Evolutionary conservation across 1,140 invertebrate genomes (phyloP), one percentile per base, ranked within the genome.

Genomic region (Bombus terrestris): DNA sequence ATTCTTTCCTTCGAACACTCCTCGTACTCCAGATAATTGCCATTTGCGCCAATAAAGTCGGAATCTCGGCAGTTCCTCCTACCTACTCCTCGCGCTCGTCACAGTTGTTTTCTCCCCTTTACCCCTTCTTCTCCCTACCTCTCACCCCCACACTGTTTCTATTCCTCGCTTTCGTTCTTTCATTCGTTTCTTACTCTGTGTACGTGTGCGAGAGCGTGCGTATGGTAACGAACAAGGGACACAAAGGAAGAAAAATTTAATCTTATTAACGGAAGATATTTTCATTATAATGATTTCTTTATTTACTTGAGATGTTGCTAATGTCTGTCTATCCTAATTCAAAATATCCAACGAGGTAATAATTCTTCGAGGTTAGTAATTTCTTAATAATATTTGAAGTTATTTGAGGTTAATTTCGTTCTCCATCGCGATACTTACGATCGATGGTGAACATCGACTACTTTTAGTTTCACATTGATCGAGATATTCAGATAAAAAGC

Each of bases 1-100:
- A 88, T 90, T 90, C 82, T 89, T 90, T 89, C 81, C 73, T 68
- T 80, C 87, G 73, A 89, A 90, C 81, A 64, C 82, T 90, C 85
- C 78, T 59, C 73, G 64, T 64, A 86, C 89, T 90, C 78, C 89
- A 88, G 83, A 85, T 90, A 90, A 90, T 90, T 90, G 89, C 86
- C 81, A 90, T 90, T 90, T 90, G 86, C 77, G 72, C 83, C 89
- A 88, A 90, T 90, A 90, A 88, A 90, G 83, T 83, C 71, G 86
- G 71, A 43, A 88, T 85, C 86, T 88, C 89, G 69, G 47, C 53
- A 47, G 74, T 69, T 80, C 69, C 83, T 77, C 82, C 37, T 82
- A 35, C 53, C 81, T 39, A 15, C 57, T 72, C 57, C 39, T 43
- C 43, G 28, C 39, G 57, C 41, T 83, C 82, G 76, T 85, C 68